Conservation (phyloP, 1,140 invertebrate genomes). For the Bilobella aurantiaca region DNA sequence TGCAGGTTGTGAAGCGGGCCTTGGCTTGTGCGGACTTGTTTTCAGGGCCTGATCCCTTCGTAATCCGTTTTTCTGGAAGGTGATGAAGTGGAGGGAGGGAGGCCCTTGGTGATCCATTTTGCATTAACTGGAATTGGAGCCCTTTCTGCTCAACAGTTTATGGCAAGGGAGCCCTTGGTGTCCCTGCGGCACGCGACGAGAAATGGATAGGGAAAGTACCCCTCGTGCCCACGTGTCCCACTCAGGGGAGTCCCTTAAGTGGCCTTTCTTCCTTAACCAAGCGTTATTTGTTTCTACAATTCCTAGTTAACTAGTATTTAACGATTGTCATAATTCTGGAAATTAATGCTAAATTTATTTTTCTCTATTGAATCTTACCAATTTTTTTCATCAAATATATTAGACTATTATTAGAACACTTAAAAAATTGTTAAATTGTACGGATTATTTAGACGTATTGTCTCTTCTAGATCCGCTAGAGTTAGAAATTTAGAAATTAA, state of each 20-base stretch:
- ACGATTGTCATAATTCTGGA: too few relatives aligned
- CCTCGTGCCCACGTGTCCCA: constrained; percentile 11
- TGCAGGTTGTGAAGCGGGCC: neutral
- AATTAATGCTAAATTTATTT: too few relatives aligned
- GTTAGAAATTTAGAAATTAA: too few relatives aligned
- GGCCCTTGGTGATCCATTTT: neutral
- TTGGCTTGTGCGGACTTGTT: neutral
- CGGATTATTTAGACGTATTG: too few relatives aligned
- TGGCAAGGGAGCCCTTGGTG: neutral
- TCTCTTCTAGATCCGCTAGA: too few relatives aligned
- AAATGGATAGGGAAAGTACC: neutral
- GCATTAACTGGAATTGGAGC: neutral
- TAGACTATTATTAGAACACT: too few relatives aligned
- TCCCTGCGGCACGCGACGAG: constrained; percentile 16
- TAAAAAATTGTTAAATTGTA: too few relatives aligned
- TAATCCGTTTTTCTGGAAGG: constrained; percentile 6
- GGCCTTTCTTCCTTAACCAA: neutral
- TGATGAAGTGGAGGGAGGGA: neutral
- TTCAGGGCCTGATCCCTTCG: neutral
- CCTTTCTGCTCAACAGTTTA: too few relatives aligned
- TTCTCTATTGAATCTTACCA: too few relatives aligned
- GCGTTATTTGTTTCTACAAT: neutral
- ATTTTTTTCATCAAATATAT: too few relatives aligned
- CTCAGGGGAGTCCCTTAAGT: constrained; percentile 27
- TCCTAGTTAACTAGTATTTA: too few relatives aligned